Evolutionary conservation across 2,888 invertebrate genomes (phyloP), one percentile per base, ranked within the genome.

Genomic region (Macrosiphum euphorbiae): DNA sequence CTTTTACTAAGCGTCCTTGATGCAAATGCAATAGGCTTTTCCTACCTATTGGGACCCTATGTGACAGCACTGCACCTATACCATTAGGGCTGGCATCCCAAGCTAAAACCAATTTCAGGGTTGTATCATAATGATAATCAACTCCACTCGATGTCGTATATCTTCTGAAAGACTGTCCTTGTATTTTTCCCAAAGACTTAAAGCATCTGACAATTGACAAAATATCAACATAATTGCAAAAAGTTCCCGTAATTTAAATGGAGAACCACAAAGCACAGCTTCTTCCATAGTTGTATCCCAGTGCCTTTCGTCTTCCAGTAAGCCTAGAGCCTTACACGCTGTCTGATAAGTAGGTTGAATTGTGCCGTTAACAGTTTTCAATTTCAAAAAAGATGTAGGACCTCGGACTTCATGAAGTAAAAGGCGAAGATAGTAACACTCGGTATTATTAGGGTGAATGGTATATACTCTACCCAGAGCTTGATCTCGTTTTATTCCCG

Each of bases 101-200:
- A 47, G 47, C 52, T 26, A 88, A 11, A 13, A 88, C 16, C 52
- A 85, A 85, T 24, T 85, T 8, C 28, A 16, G 7, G 13, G 11
- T 10, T 28, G 28, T 3, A 50, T 52, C 35, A 88, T 88, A 88
- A 47, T 85, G 88, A n/a, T n/a, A n/a, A n/a, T n/a, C 58, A 58
- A 58, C 58, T 58, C 58, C 58, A 58, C 58, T 58, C 58, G 26
- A 58, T 58, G 26, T 58, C 26, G 24, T 20, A 95, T 94, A 94
- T 95, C 95, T 94, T 95, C 95, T 44, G 95, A 91, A 94, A 95
- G 94, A 94, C 92, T 58, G n/a, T 94, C 94, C 94, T 95, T 95
- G 91, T 94, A 94, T 92, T 94, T 94, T 50, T 95, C 94, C 47
- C 47, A 47, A 47, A 47, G 47, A 47, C 47, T 47, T 89, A 67